These are phyloP conservation scores for Tipula helvola DNA, from an alignment of 2,888 invertebrate species.

Conservation along the genomic window DNA sequence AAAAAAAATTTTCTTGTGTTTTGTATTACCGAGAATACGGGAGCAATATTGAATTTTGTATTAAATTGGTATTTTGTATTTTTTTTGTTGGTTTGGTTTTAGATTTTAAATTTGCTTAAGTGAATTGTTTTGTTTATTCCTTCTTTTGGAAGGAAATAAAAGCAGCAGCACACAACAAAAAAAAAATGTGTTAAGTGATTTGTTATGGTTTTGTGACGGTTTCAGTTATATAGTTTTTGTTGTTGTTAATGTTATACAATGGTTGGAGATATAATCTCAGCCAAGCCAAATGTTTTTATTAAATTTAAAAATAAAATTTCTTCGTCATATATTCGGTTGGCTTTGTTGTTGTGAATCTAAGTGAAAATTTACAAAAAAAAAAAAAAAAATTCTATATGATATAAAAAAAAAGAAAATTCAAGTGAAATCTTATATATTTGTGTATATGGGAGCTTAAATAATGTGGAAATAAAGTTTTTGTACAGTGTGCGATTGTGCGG, in stretches of 20 bases:
- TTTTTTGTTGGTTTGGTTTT: not conserved
- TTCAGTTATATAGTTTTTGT: not conserved
- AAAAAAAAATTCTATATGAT: not conserved
- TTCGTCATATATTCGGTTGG: not conserved
- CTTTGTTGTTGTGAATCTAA: not conserved
- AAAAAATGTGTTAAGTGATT: not conserved
- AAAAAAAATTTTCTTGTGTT: not conserved
- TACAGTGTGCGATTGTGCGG: not conserved
- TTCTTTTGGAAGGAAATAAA: not conserved
- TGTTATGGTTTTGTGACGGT: constrained; percentile 4
- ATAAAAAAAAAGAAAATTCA: not conserved
- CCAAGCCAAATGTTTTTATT: not conserved
- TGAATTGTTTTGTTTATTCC: not conserved
- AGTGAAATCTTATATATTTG: not conserved
- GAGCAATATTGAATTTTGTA: not conserved
- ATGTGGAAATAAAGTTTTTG: not conserved
- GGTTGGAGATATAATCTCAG: not conserved
- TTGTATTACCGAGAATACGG: not conserved
- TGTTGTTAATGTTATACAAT: not conserved
- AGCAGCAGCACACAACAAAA: not conserved
- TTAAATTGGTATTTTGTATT: not conserved
- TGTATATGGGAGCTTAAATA: not conserved
- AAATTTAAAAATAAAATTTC: not conserved
- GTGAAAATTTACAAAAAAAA: not conserved
- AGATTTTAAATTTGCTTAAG: not conserved